phyloP scores from a whole-genome alignment of 2,888 invertebrate species.

The Neoaliturus tenellus region DNA sequence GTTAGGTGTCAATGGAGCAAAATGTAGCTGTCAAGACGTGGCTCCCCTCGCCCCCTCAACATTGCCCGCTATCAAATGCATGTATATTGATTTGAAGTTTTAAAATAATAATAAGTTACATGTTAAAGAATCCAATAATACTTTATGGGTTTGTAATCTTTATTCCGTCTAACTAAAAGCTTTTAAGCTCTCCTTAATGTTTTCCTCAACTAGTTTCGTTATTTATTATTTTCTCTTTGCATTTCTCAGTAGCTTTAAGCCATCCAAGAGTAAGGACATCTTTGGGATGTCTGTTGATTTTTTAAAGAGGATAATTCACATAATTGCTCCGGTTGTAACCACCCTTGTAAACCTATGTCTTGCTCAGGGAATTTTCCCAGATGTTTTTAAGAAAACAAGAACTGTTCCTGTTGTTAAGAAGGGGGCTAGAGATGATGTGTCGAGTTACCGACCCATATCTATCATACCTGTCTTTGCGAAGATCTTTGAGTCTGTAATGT shows the following conservation, averaged over 20 bases:
- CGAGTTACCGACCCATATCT: not conserved
- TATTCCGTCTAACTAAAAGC: no score
- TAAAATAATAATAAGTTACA: no score
- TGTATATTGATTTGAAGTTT: no score
- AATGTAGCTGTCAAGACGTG: no score
- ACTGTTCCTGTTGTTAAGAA: not conserved
- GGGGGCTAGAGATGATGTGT: not conserved
- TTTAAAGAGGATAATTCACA: not conserved
- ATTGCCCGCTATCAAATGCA: no score
- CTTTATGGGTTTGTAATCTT: no score
- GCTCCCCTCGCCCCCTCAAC: no score
- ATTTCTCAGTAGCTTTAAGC: not conserved
- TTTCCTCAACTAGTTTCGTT: no score
- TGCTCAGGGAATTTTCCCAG: not conserved
- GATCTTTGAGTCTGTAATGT: not conserved
- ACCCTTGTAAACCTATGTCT: not conserved
- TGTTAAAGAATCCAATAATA: no score
- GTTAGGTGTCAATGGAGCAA: no score
- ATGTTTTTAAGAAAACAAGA: not conserved
- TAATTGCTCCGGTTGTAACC: not conserved
- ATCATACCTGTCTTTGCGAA: not conserved
- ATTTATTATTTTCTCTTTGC: no score
- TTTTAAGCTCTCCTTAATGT: no score
- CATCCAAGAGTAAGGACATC: not conserved
- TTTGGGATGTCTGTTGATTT: not conserved